Evolutionary conservation across 92 coral and sea anemone species (phyloP).

Genomic region (Epizoanthus rinbou): DNA sequence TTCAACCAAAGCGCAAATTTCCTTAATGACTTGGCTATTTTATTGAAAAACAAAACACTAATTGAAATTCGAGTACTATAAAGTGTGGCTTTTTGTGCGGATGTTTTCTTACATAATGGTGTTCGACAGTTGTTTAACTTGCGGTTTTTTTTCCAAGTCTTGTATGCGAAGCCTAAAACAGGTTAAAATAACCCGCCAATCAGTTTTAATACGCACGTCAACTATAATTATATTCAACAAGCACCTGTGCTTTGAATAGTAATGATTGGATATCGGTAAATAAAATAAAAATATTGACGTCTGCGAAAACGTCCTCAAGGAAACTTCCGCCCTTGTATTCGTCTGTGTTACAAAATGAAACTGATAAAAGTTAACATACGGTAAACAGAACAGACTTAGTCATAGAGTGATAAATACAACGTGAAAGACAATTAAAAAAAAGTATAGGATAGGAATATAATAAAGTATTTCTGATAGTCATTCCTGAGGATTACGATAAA

Average conservation of each 20-base stretch:
- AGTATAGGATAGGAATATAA: no score
- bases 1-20: not conserved
- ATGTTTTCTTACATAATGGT: not conserved
- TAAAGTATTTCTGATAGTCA: no score
- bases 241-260: slow-evolving; percentile 28
- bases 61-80: not conserved
- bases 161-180: not conserved
- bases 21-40: not conserved
- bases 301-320: not conserved
- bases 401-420: no score
- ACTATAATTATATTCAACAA: not conserved
- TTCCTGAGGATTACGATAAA: no score
- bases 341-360: no score
- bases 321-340: no score
- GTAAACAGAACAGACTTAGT: no score
- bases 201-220: not conserved
- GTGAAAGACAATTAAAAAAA: no score
- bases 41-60: not conserved
- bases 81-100: no score
- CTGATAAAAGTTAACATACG: no score
- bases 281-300: not conserved
- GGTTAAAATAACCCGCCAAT: slow-evolving; percentile 24
- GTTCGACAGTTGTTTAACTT: slow-evolving; percentile 5
- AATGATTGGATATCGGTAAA: not conserved
- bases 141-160: not conserved